Conservation (phyloP, 2,113 vertebrate species). For the Myocastor coypus region DNA sequence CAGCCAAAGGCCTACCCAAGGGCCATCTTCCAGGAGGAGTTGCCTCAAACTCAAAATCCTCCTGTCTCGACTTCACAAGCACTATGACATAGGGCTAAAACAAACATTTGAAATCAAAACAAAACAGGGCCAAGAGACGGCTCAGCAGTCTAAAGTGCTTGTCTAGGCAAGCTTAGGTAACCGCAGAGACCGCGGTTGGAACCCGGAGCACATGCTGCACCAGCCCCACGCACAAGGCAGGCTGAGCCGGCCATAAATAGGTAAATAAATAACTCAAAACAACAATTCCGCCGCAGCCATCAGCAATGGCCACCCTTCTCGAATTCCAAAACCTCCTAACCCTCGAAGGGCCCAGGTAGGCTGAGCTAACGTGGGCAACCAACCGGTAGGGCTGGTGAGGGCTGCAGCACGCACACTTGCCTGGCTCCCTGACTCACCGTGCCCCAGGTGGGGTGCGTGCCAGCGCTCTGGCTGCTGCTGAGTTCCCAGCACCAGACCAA, state of each 20-base stretch:
- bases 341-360: background rate
- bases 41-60: background rate
- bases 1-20: background rate
- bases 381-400: background rate
- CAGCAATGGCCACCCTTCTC: background rate
- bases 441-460: background rate
- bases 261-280: too few relatives aligned
- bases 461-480: background rate
- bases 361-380: background rate
- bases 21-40: background rate
- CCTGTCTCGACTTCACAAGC: background rate
- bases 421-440: background rate
- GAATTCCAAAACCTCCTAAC: background rate
- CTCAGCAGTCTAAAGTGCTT: too few relatives aligned
- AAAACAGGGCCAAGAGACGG: too few relatives aligned
- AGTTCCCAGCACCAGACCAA: background rate
- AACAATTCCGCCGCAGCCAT: background rate
- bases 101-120: background rate
- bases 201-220: too few relatives aligned
- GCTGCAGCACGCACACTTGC: background rate
- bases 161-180: too few relatives aligned
- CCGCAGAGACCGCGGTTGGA: too few relatives aligned
- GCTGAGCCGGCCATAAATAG: too few relatives aligned
- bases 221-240: too few relatives aligned
- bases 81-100: background rate